Evolutionary conservation across 1,140 invertebrate genomes (phyloP), one percentile per base, ranked within the genome.

Genomic region (Pseudomyrmex cubaensis): DNA sequence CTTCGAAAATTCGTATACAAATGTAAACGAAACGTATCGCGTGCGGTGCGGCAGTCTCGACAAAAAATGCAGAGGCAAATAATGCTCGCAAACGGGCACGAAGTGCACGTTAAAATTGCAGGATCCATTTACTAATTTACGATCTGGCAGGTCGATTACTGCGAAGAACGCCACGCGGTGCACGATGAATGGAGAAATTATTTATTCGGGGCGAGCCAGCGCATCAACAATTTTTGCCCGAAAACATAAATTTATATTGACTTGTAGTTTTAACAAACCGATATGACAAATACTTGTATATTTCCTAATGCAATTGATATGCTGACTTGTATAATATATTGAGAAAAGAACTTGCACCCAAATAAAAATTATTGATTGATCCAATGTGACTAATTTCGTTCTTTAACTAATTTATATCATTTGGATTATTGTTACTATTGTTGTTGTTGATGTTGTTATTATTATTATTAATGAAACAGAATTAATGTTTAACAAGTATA

Each of bases 81-180:
- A 80, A 80, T 80, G 44, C 44, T 12, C 44, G 76, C 20, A 35
- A 52, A 59, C 22, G 64, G 20, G 76, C 12, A 70, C 20, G 76
- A 8, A 70, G 15, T 22, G 76, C 46, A 56, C 56, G 66, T 80
- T 80, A 80, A 80, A 80, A 80, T 80, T 80, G 76, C 76, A 80
- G 76, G 54, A 78, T 80, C 66, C 76, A 80, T 70, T 80, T 70
- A 70, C 76, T 80, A 67, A 80, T 80, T 80, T 72, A 80, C 54
- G 76, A 80, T 80, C 52, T 25, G 54, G 44, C 54, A 46, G 46
- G 35, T 22, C 76, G 76, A 80, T 80, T 80, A 80, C 54, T 54
- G 54, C 12, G 22, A 80, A 70, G 44, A 70, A 80, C 52, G 54
- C 35, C 35, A 35, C 48, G 46, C 52, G 20, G 44, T 20, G 35